phyloP scores from a whole-genome alignment of 2,797 vertebrate genomes.

The Tragelaphus eurycerus region DNA sequence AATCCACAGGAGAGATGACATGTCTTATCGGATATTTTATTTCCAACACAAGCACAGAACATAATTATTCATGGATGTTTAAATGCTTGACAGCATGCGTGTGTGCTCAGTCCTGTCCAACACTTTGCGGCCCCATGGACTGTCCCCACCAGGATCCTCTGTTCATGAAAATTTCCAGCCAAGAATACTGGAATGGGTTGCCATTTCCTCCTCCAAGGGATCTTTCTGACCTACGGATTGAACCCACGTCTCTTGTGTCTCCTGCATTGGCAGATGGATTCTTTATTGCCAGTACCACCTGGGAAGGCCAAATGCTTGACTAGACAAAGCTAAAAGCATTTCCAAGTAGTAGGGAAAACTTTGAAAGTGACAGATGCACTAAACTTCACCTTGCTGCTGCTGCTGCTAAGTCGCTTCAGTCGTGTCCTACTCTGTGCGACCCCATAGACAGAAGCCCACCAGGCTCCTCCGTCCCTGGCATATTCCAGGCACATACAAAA shows the following conservation, averaged over 20 bases:
- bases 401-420: too few relatives aligned
- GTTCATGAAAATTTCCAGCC: not conserved
- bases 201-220: not conserved
- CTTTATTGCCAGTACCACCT: not conserved
- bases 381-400: not conserved
- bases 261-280: not conserved
- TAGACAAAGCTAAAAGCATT: conserved; percentile 28
- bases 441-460: too few relatives aligned
- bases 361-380: not conserved
- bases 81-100: not conserved
- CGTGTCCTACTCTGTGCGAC: too few relatives aligned
- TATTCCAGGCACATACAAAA: not conserved
- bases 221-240: not conserved
- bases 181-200: not conserved
- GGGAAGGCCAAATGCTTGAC: not conserved
- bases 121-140: not conserved
- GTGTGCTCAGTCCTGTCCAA: not conserved
- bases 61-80: conserved; percentile 22
- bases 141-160: not conserved
- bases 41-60: not conserved
- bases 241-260: not conserved
- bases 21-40: not conserved
- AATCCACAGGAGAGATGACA: not conserved
- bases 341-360: conserved; percentile 30
- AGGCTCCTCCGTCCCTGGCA: too few relatives aligned